phyloP scores from a whole-genome alignment of 2,888 invertebrate genomes.

The Machimus atricapillus region DNA sequence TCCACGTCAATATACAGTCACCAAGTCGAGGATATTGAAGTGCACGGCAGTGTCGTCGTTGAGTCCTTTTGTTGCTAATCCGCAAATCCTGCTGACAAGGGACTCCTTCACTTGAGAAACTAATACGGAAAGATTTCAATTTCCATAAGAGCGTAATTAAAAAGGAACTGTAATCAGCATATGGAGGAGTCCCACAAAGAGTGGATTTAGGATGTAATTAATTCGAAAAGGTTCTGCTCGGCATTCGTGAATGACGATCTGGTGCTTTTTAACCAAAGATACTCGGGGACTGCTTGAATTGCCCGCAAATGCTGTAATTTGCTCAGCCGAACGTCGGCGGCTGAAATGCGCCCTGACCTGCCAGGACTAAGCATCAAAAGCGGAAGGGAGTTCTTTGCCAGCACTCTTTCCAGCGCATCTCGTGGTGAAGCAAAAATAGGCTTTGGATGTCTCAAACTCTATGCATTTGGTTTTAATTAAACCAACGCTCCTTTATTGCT shows the following conservation, averaged over 20 bases:
- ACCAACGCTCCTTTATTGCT: background rate
- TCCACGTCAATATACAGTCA: slow-evolving; percentile 13
- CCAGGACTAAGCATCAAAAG: background rate
- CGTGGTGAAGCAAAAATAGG: background rate
- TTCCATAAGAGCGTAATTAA: slow-evolving; percentile 32
- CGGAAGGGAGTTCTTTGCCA: background rate
- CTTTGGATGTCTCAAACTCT: background rate
- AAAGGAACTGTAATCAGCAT: slow-evolving; percentile 33
- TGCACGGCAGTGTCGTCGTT: slow-evolving; percentile 30
- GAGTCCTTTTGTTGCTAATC: slow-evolving; percentile 33
- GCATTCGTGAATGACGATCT: background rate
- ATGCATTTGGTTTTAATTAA: background rate
- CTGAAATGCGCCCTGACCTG: background rate
- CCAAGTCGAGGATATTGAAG: slow-evolving; percentile 27
- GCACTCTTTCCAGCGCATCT: background rate
- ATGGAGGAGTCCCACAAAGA: slow-evolving; percentile 33
- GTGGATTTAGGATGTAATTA: slow-evolving; percentile 20
- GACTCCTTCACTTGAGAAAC: slow-evolving; percentile 37
- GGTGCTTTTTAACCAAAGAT: background rate
- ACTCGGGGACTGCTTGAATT: background rate
- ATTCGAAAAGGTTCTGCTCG: slow-evolving; percentile 14
- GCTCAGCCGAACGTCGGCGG: background rate
- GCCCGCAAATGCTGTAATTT: background rate
- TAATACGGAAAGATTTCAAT: slow-evolving; percentile 35
- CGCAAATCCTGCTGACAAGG: slow-evolving; percentile 36